Conservation (phyloP, 1,140 invertebrate genomes). For the Drosophila pachea region DNA sequence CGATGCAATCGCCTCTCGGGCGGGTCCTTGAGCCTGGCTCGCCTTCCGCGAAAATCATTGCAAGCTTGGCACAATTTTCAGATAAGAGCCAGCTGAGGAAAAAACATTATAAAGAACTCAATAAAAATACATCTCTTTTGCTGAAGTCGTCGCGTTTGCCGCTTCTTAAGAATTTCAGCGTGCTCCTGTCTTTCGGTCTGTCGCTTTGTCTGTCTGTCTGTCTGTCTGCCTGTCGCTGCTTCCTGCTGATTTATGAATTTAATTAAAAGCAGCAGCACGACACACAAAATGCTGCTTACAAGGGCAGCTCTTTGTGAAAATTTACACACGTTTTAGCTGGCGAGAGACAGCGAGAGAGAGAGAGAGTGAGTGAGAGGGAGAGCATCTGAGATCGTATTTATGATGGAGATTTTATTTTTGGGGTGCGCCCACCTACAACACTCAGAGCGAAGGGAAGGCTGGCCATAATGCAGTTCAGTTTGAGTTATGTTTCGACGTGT, state of each 20-base stretch:
- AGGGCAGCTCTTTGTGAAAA: constrained; percentile 40
- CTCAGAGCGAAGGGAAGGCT: neutral
- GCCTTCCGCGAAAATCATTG: constrained; percentile 37
- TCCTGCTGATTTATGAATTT: constrained; percentile 71
- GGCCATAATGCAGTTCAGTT: constrained; percentile 28
- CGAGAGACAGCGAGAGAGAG: too few species aligned
- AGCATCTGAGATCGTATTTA: constrained; percentile 57
- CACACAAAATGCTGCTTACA: constrained; percentile 45
- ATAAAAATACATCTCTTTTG: constrained; percentile 16
- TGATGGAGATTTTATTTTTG: constrained; percentile 33
- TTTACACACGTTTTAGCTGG: constrained; percentile 6
- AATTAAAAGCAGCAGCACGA: constrained; percentile 68
- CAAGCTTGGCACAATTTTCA: constrained; percentile 52
- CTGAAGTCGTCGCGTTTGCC: constrained; percentile 20
- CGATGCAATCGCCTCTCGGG: neutral
- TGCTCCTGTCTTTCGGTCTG: neutral
- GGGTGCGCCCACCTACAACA: neutral
- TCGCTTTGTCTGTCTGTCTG: neutral
- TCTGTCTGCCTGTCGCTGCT: constrained; percentile 1
- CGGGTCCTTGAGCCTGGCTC: constrained; percentile 10
- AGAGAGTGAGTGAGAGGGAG: neutral
- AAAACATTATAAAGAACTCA: neutral
- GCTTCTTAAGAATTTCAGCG: constrained; percentile 36
- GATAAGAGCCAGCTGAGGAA: constrained; percentile 26
- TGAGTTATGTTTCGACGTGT: constrained; percentile 71